Evolutionary conservation across 1,140 invertebrate species (phyloP).

Genomic region (Saccostrea glomerata): DNA sequence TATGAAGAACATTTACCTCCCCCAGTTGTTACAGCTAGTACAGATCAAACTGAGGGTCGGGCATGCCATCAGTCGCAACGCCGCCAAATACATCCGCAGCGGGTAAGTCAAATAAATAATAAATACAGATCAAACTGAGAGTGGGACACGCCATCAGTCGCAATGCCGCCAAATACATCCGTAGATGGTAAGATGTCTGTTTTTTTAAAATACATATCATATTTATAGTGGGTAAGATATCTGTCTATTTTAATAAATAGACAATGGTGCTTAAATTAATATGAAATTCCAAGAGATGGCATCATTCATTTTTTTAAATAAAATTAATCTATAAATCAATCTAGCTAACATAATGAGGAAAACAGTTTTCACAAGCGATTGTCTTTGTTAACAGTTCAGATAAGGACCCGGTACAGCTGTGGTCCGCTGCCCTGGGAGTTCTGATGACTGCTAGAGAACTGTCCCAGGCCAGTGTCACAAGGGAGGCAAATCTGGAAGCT

Average conservation of each 20-base stretch:
- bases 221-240: no score
- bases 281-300: no score
- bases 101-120: slow-evolving; percentile 56
- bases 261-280: no score
- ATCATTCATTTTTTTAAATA: no score
- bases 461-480: slow-evolving; percentile 64
- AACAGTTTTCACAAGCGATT: no score
- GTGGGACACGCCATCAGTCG: slow-evolving; percentile 74
- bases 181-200: no score
- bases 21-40: slow-evolving; percentile 68
- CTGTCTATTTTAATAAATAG: no score
- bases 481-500: slow-evolving; percentile 72
- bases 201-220: no score
- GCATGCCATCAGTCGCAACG: slow-evolving; percentile 72
- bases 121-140: slow-evolving; percentile 73
- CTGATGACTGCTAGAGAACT: slow-evolving; percentile 73
- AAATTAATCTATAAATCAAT: no score
- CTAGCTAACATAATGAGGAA: no score
- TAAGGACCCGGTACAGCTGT: slow-evolving; percentile 62
- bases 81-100: slow-evolving; percentile 65
- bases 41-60: slow-evolving; percentile 76
- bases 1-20: slow-evolving; percentile 74
- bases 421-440: slow-evolving; percentile 72
- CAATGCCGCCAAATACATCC: slow-evolving; percentile 60
- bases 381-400: slow-evolving; percentile 51